Conservation (phyloP, 2,113 vertebrate species). For the Channa argus region DNA sequence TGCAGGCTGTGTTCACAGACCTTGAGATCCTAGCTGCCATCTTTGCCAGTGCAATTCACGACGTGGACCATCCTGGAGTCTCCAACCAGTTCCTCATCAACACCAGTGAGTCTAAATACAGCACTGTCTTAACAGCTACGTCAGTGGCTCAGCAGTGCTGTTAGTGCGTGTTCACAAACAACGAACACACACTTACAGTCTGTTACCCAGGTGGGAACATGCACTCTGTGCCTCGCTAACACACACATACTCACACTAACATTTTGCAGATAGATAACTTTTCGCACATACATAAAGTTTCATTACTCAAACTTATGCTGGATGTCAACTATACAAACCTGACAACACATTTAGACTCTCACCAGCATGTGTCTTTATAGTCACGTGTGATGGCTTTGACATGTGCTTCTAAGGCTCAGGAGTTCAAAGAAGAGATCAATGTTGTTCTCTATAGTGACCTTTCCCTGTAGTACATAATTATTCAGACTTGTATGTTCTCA, state of each 20-base stretch:
- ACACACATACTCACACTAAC: neutral
- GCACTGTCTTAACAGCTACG: conserved; percentile 32
- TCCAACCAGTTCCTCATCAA: conserved; percentile 99
- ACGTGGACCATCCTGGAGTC: conserved; percentile 98
- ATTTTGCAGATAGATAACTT: conserved; percentile 5
- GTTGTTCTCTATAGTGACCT: conserved; percentile 10
- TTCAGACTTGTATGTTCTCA: conserved; percentile 19
- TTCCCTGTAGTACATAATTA: conserved; percentile 13
- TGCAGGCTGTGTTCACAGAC: conserved; percentile 97
- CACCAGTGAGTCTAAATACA: conserved; percentile 90
- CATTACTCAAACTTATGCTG: neutral
- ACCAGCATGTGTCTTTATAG: conserved; percentile 13
- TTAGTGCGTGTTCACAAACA: conserved; percentile 24
- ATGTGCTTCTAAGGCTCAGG: conserved; percentile 26
- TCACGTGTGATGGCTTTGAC: conserved; percentile 13
- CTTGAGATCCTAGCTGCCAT: conserved; percentile 98
- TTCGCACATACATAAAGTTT: neutral
- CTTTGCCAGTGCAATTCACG: conserved; percentile 99
- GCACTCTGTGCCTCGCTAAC: neutral
- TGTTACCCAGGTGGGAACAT: conserved; percentile 35
- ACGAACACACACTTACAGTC: conserved; percentile 1
- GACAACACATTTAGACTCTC: neutral
- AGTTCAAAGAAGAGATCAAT: conserved; percentile 49
- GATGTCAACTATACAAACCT: neutral
- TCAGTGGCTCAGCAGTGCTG: conserved; percentile 32